Conservation (phyloP, 2,888 invertebrate genomes). For the Campaea margaritaria region DNA sequence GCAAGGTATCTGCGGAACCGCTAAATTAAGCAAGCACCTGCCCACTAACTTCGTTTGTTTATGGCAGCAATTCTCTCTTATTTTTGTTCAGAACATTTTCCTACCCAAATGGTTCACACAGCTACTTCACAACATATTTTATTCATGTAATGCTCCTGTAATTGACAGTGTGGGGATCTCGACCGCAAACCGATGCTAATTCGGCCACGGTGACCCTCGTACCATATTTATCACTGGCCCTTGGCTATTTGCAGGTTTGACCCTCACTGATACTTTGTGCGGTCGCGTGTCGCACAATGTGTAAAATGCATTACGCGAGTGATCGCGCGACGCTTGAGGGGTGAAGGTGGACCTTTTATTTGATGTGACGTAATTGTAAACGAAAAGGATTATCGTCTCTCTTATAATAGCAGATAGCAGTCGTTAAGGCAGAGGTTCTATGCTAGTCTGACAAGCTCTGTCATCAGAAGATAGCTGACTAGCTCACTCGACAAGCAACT, state of each 20-base stretch:
- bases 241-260: conserved; percentile 17
- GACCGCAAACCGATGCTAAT: conserved; percentile 16
- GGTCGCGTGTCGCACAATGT: neutral
- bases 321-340: no score
- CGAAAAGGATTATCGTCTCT: no score
- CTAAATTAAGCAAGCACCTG: no score
- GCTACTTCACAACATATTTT: neutral
- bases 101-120: neutral
- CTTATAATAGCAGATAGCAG: no score
- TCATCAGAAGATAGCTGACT: no score
- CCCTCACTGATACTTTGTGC: conserved; percentile 21
- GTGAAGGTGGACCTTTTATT: no score
- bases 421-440: no score
- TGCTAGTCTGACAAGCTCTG: no score
- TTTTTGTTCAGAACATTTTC: neutral
- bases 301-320: neutral
- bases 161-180: conserved; percentile 14
- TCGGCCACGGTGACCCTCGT: conserved; percentile 18
- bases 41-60: no score
- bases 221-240: conserved; percentile 21
- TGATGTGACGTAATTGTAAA: no score
- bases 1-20: no score
- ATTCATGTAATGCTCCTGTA: conserved; percentile 23
- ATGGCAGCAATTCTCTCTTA: neutral
- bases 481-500: no score